Conservation (phyloP, 2,888 invertebrate species). For the Stratiomys singularior region DNA sequence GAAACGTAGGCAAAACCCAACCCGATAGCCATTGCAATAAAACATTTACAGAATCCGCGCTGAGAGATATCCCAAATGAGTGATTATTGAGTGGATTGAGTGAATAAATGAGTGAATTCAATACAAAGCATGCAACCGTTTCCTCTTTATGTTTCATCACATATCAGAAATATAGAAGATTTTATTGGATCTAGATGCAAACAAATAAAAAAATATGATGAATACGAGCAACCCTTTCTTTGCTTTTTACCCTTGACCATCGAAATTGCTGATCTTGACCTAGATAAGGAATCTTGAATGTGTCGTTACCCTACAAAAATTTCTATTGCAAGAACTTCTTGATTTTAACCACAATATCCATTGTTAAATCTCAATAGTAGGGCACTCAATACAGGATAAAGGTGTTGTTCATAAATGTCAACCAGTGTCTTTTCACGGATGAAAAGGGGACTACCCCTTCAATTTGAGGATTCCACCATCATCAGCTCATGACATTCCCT, state of each 20-base stretch:
- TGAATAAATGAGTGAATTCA: too few relatives aligned
- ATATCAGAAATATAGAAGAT: too few relatives aligned
- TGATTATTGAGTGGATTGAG: too few relatives aligned
- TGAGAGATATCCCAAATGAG: too few relatives aligned
- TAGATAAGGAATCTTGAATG: conserved; percentile 4
- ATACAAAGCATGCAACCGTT: too few relatives aligned
- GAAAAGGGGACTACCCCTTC: conserved; percentile 35
- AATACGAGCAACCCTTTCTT: conserved; percentile 6
- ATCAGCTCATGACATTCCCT: neutral
- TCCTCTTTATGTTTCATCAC: too few relatives aligned
- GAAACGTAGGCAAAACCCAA: too few relatives aligned
- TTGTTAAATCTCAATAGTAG: conserved; percentile 6
- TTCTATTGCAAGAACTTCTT: neutral
- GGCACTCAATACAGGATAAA: neutral
- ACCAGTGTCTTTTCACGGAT: neutral
- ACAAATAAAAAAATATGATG: too few relatives aligned
- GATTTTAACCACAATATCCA: neutral
- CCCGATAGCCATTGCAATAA: too few relatives aligned
- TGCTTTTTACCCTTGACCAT: conserved; percentile 18
- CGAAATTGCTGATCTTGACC: conserved; percentile 15
- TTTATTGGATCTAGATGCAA: too few relatives aligned
- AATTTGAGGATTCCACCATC: conserved; percentile 18
- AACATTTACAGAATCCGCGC: too few relatives aligned
- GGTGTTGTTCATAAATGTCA: conserved; percentile 38
- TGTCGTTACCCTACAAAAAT: neutral